Evolutionary conservation across 2,113 vertebrate genomes (phyloP), one percentile per base, ranked within the genome.

Genomic region (Struthio camelus): DNA sequence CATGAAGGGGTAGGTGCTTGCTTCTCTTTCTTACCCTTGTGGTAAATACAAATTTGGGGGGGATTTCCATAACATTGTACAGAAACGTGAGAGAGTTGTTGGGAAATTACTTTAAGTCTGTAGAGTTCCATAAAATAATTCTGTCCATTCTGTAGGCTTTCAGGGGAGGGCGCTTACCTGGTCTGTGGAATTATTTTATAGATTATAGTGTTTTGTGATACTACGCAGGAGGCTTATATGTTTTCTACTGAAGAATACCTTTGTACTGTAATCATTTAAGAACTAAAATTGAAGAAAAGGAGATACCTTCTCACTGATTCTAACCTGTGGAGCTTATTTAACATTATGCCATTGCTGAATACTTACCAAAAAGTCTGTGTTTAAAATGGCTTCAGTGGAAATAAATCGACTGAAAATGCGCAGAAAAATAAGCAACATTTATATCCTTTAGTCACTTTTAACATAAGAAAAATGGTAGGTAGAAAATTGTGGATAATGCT

Each of bases 1-100:
- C 94, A 98, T 50, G 85, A 91, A 78, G 85, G 97, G 96, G 98
- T 98, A 70, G 54, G 87, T 81, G 32, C 28, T 65, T 67, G 7
- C 6, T 62, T 71, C 20, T 93, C 77, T 78, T 86, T 94, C 65
- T 50, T 84, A 70, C 19, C 11, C n/a, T 54, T 64, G 17, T 71
- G 64, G 38, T 80, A 28, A 80, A 70, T n/a, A n/a, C n/a, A n/a
- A n/a, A n/a, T n/a, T n/a, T n/a, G n/a, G n/a, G 77, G 62, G 46
- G 62, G 19, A 17, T 79, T 61, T 94, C 56, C 50, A 44, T 75
- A 69, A 22, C 16, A 30, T 76, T 27, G 15, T 24, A 48, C 4
- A 2, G 7, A 44, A 46, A 54, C 66, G 36, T 6, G 16, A 54
- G 17, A 69, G n/a, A 48, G 5, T 17, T 71, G 24, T 70, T 73